Evolutionary conservation across 2,888 invertebrate genomes (phyloP).

Genomic region (Gryllus longicercus): DNA sequence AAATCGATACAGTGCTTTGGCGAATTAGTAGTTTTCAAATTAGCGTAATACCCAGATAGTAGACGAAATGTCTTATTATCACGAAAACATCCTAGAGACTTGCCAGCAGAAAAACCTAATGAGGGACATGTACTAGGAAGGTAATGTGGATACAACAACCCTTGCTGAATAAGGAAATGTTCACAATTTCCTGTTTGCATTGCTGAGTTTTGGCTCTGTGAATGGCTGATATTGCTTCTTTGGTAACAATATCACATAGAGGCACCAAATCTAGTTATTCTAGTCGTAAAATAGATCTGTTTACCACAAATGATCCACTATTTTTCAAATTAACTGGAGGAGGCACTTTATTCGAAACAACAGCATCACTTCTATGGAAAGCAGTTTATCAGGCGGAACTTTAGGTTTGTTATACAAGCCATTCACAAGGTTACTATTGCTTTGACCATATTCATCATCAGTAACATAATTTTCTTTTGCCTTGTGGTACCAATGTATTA

Average conservation of each 20-base stretch:
- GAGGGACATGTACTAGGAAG: constrained; percentile 74
- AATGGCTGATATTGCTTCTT: constrained; percentile 87
- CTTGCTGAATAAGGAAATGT: constrained; percentile 76
- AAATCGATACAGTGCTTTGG: constrained; percentile 76
- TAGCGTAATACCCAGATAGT: constrained; percentile 74
- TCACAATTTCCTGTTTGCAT: constrained; percentile 82
- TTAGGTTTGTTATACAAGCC: constrained; percentile 45
- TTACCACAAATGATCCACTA: constrained; percentile 36
- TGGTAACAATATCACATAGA: constrained; percentile 69
- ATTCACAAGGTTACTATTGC: constrained; percentile 41
- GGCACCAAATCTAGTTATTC: constrained; percentile 75
- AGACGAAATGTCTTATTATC: constrained; percentile 79
- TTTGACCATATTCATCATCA: constrained; percentile 60
- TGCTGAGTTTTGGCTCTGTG: constrained; percentile 79
- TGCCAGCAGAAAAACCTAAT: constrained; percentile 58
- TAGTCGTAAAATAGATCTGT: constrained; percentile 53
- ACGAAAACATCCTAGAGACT: constrained; percentile 80
- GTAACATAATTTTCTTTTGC: constrained; percentile 49
- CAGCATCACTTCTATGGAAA: constrained; percentile 25
- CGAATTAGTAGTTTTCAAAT: constrained; percentile 75
- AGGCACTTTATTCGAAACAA: constrained; percentile 30
- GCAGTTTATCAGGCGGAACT: constrained; percentile 42
- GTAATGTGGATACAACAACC: constrained; percentile 68
- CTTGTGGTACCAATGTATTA: constrained; percentile 25
- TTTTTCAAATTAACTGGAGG: constrained; percentile 21